phyloP scores from a whole-genome alignment of 2,113 vertebrate genomes.

The Eonycteris spelaea region DNA sequence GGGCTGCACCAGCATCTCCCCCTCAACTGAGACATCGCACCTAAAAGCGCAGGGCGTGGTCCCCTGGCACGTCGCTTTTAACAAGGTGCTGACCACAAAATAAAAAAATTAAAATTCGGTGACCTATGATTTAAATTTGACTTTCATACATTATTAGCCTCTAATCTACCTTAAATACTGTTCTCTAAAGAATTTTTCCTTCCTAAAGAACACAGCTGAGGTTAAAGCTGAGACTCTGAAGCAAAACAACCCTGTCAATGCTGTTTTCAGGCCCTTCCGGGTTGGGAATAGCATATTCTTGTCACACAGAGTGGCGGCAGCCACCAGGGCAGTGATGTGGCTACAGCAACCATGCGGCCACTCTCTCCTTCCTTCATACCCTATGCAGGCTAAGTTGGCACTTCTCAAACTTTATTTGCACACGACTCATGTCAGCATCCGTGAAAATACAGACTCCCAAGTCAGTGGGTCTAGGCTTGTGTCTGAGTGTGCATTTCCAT shows the following conservation, averaged over 20 bases:
- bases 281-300: too few relatives aligned
- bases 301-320: too few relatives aligned
- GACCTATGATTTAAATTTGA: not conserved
- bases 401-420: not conserved
- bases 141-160: not conserved
- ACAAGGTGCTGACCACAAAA: not conserved
- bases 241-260: not conserved
- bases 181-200: not conserved
- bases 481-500: not conserved
- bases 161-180: not conserved
- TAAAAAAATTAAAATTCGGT: not conserved
- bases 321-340: accelerated
- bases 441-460: not conserved
- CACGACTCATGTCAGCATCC: accelerated
- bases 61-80: not conserved
- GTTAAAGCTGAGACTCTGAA: not conserved
- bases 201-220: not conserved
- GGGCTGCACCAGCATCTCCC: not conserved
- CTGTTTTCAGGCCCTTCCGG: not conserved
- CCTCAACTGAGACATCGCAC: not conserved
- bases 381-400: not conserved
- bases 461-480: accelerated
- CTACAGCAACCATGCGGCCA: accelerated
- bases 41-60: not conserved
- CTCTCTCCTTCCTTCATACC: accelerated